Evolutionary conservation across 2,888 invertebrate species (phyloP), one percentile per base, ranked within the genome.

Genomic region (Plebejus melissa): DNA sequence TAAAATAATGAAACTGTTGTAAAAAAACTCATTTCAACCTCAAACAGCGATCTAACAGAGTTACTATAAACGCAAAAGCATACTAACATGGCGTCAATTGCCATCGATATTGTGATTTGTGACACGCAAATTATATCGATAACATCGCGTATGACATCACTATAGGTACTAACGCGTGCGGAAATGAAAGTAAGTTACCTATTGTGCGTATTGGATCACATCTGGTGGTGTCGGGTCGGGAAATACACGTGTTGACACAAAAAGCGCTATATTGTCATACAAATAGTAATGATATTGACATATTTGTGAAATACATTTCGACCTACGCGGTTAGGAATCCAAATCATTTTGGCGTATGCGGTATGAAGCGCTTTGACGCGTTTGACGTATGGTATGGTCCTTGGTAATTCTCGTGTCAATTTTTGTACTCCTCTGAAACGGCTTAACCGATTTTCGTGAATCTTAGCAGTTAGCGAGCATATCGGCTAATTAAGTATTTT

Each of bases 171-270:
- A 72, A 5, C 72, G 41, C 11, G 28, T 22, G 76, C 83, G 83
- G 80, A 81, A 83, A 84, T 82, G 82, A 82, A 83, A 83, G 83
- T 84, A 83, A 87, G 85, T 86, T 86, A 80, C 80, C 76, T 74
- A 78, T 83, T 80, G 78, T 77, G 58, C 65, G 71, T 76, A 32
- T 28, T 32, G 41, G 41, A 41, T 41, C 50, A 32, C 72, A 72
- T 71, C 41, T 71, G 71, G 41, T 71, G 71, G 46, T 71, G 71
- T 71, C 71, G 71, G 46, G 46, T 41, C 71, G 71, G 41, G 71
- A 71, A n/a, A 46, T 71, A 71, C 22, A n/a, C 46, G n/a, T 70
- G 71, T 41, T 46, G 71, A 41, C 65, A 65, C 65, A 32, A 5
- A 65, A 58, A 58, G 58, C 22, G 58, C 28, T 65, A 16, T 65